These are phyloP conservation scores for Condylura cristata DNA, from an alignment of 2,113 vertebrate species.

Conservation along the genomic window DNA sequence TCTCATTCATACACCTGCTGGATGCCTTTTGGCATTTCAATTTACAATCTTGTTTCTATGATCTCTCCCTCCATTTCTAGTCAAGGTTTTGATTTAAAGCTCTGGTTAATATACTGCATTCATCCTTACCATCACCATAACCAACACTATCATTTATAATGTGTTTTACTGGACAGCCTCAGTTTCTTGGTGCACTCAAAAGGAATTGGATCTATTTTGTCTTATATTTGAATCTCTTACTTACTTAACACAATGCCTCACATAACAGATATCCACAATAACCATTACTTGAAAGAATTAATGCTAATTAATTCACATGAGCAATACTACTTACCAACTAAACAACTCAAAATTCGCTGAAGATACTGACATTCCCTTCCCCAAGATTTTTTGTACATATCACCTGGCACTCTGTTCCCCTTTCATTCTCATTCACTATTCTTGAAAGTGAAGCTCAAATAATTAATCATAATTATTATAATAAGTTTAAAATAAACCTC, in stretches of 20 bases:
- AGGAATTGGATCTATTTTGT: not conserved
- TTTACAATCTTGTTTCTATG: not conserved
- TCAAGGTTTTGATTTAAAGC: slow-evolving; percentile 25
- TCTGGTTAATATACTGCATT: not conserved
- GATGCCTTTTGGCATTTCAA: not conserved
- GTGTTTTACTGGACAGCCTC: not conserved
- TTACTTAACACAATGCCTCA: not conserved
- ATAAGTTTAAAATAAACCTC: slow-evolving; percentile 3
- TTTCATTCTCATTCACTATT: not conserved
- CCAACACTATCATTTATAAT: not conserved
- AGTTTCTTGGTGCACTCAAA: not conserved
- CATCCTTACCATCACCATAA: not conserved
- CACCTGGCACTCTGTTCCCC: not conserved
- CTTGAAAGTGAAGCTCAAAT: not conserved
- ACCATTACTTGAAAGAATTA: not conserved
- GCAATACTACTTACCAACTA: not conserved
- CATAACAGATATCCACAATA: not conserved
- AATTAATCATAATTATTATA: not conserved
- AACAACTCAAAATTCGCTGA: slow-evolving; percentile 26
- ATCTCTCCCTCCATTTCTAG: not conserved
- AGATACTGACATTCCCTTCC: not conserved
- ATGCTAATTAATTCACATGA: not conserved
- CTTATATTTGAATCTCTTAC: not conserved
- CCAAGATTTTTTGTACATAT: not conserved
- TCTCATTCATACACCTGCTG: not conserved